Base-by-base conservation (phyloP, 2,113 vertebrate genomes). In the Phyllostomus hastatus region DNA sequence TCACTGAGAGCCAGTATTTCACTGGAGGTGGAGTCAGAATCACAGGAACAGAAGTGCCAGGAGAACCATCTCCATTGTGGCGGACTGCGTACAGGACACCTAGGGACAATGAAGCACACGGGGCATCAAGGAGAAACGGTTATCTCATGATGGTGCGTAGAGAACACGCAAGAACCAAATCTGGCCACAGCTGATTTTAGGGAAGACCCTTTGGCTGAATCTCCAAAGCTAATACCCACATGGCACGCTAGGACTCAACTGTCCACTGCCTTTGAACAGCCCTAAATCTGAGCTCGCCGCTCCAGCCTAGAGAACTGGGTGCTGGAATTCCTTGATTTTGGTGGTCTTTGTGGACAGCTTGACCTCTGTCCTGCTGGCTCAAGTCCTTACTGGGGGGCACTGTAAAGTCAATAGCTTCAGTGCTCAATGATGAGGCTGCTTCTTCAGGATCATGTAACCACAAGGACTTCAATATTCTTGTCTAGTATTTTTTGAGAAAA, bases 31-130 rank as follows among this genome's bases (percentile, higher is more conserved):
- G 1, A 10, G 38, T 17, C 26, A 75, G 41, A 76, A 75, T 46
- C n/a, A 10, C 28, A 38, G n/a, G 5, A 33, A n/a, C 15, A 57
- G 20, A 80, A 35, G 31, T 3, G 4, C 31, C 15, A 4, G 35
- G 26, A 46, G 54, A 80, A 22, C 1, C 41, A 8, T 5, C n/a
- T 66, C 16, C 0, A 2, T 0, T 1, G 41, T 3, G 8, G 26
- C 76, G 54, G 35, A n/a, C 2, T 31, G 20, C 38, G 31, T 5
- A 26, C 38, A 35, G 59, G 78, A n/a, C 70, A 19, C 2, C 8
- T 2, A 33, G 11, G 50, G 41, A 33, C 41, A 11, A 10, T 1
- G 48, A 38, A 19, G 57, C 26, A 10, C 2, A 0, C 24, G 73
- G 33, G 70, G 4, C 35, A 59, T 10, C 48, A 10, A 22, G 9